Base-by-base conservation (phyloP, 2,888 invertebrate genomes). In the Euclidia mi region DNA sequence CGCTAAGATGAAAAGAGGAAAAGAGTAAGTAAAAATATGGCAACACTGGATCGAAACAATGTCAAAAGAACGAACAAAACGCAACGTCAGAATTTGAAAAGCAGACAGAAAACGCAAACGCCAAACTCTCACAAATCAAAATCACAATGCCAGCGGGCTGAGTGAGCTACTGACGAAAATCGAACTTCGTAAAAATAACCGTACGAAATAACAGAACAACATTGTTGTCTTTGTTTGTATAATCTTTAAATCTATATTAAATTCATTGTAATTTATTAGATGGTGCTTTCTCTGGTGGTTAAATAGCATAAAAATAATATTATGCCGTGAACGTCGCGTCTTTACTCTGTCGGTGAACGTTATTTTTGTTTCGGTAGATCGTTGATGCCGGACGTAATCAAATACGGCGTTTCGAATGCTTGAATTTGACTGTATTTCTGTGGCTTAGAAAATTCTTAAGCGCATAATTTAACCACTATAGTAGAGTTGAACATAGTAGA, bases 331-430 rank as follows among this genome's bases (percentile, higher is more conserved):
- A 56, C 29, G 49, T 11, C 25, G 10, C 58, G 40, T 47, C 15
- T 42, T 52, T 32, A 35, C 31, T 18, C 32, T 10, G 17, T 40
- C 61, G 50, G 61, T 60, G 53, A 72, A 68, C 68, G 78, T 77
- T 79, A 77, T 77, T 78, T 79, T 75, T 66, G 67, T 68, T 71
- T 63, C 73, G 53, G 0, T 60, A 42, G 1, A 55, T 57, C 47
- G 47, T 57, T 60, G 53, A 58, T 46, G 53, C 52, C 51, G 67
- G 56, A 64, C 56, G 65, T 68, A 67, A 70, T 60, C 44, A 49
- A 61, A 53, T 62, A 57, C 61, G 11, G 42, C 31, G 20, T 50
- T 63, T 59, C 32, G 35, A 40, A 44, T 52, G 38, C 38, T 38
- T 49, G 3, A 41, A 48, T 43, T 50, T 15, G 17, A 32, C 31